Conservation (phyloP, 2,113 vertebrate species). For the Gymnarchus niloticus region DNA sequence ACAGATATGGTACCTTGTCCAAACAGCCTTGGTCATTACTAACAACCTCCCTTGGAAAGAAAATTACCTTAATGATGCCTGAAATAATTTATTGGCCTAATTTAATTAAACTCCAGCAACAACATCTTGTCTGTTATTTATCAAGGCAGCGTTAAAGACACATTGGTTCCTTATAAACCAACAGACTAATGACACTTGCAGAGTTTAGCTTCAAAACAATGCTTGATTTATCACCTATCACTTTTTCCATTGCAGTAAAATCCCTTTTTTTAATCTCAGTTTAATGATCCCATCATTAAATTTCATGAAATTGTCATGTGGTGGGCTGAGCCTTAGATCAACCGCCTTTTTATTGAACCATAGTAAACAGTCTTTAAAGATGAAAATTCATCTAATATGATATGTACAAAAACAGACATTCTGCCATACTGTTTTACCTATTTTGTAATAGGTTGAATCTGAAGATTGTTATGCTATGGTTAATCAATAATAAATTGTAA, state of each 20-base stretch:
- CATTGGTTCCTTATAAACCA: background rate
- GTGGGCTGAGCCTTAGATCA: background rate
- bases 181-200: constrained; percentile 17
- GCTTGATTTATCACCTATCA: constrained; percentile 14
- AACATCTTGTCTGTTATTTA: constrained; percentile 1
- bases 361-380: background rate
- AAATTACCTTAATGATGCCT: background rate
- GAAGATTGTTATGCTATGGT: background rate
- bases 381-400: constrained; percentile 1
- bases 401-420: background rate
- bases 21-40: background rate
- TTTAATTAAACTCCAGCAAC: constrained; percentile 22
- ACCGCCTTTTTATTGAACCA: constrained; percentile 3
- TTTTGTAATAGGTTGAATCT: background rate
- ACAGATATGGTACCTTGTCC: background rate
- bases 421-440: background rate
- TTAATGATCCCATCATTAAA: constrained; percentile 18
- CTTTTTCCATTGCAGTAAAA: background rate
- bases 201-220: constrained; percentile 10
- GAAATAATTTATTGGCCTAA: constrained; percentile 22
- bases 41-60: background rate
- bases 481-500: background rate
- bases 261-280: constrained; percentile 13
- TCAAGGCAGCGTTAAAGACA: constrained; percentile 15
- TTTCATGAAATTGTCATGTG: background rate